These are phyloP conservation scores for Theristus sp. DNA, from an alignment of 2,888 invertebrate genomes.

Conservation along the genomic window DNA sequence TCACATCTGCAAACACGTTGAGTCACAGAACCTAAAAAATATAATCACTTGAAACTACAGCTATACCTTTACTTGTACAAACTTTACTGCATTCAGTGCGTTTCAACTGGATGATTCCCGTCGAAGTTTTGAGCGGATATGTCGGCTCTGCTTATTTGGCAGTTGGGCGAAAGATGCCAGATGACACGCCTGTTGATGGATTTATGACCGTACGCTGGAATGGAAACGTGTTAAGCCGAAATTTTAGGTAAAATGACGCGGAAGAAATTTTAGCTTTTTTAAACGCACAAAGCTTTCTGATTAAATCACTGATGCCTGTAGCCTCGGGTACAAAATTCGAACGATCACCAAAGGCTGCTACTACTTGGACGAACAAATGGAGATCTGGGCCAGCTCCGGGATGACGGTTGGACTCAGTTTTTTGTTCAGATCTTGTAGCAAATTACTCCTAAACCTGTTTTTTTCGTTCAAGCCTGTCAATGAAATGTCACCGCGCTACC, in stretches of 20 bases:
- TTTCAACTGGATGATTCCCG: neutral
- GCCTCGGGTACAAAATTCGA: conserved; percentile 28
- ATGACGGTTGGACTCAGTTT: too few relatives aligned
- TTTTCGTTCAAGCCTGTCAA: neutral
- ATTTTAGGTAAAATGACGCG: neutral
- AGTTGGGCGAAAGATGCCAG: neutral
- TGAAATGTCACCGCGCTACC: conserved; percentile 1
- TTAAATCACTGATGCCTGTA: too few relatives aligned
- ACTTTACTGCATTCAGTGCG: neutral
- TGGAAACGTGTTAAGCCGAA: neutral
- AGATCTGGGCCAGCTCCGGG: conserved; percentile 25
- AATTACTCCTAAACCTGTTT: too few relatives aligned
- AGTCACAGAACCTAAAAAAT: too few relatives aligned
- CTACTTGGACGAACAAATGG: conserved; percentile 21
- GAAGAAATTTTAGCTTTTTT: neutral
- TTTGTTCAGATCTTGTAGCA: too few relatives aligned
- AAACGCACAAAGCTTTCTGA: too few relatives aligned
- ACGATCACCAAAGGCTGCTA: conserved; percentile 30
- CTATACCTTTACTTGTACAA: too few relatives aligned
- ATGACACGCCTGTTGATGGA: neutral
- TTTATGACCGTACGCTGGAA: neutral
- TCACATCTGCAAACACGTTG: too few relatives aligned
- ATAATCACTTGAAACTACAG: too few relatives aligned
- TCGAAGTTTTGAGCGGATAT: neutral
- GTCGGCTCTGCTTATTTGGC: neutral